Evolutionary conservation across 2,797 vertebrate genomes (phyloP).

Genomic region (Sebastes diaconus): DNA sequence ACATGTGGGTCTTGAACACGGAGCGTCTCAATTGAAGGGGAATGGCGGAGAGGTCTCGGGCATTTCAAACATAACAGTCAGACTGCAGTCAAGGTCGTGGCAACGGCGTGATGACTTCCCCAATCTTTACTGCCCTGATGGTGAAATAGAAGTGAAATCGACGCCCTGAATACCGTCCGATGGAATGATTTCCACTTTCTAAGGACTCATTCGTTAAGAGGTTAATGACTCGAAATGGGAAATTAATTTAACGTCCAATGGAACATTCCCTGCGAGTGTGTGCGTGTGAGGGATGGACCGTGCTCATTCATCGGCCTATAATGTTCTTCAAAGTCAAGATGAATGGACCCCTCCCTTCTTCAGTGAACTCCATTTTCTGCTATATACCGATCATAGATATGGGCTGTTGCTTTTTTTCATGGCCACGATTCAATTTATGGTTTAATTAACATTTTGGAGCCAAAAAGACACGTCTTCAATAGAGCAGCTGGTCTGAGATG

Average conservation of each 20-base stretch:
- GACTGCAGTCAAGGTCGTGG: conserved; percentile 46
- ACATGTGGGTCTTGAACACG: neutral
- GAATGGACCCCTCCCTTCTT: conserved; percentile 50
- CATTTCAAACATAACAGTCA: conserved; percentile 17
- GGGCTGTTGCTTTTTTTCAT: conserved; percentile 42
- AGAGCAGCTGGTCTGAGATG: conserved; percentile 27
- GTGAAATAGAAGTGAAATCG: conserved; percentile 40
- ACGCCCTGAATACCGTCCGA: conserved; percentile 15
- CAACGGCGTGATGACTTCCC: neutral
- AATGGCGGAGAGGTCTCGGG: neutral
- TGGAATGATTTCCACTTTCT: conserved; percentile 33
- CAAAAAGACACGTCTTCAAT: conserved; percentile 45
- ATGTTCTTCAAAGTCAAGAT: conserved; percentile 66
- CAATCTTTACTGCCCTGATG: conserved; percentile 11
- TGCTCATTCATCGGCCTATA: conserved; percentile 47
- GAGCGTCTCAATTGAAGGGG: conserved; percentile 24
- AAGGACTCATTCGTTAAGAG: conserved; percentile 54
- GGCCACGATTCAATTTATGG: conserved; percentile 61
- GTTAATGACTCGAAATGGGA: conserved; percentile 68
- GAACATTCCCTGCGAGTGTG: conserved; percentile 34
- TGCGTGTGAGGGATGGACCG: conserved; percentile 30
- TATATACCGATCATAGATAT: conserved; percentile 41
- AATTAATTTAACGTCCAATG: conserved; percentile 64
- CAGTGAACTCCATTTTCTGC: conserved; percentile 37
- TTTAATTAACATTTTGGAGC: conserved; percentile 70